Conservation (phyloP, 2,113 vertebrate species). For the Syrrhaptes paradoxus region DNA sequence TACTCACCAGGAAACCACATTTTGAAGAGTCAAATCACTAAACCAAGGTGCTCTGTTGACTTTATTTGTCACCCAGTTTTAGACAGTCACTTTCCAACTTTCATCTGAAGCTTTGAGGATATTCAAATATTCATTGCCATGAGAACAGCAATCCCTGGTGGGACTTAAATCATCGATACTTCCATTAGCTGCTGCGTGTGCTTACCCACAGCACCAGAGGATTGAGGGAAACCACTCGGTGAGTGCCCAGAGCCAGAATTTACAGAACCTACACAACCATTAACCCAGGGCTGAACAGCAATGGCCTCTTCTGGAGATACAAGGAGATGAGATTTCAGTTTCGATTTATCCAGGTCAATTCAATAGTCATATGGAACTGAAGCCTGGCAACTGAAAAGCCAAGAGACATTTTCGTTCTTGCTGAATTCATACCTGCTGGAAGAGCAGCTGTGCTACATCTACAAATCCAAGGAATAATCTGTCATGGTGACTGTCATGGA, state of each 20-base stretch:
- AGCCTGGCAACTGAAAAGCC: background rate
- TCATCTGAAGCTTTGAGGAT: background rate
- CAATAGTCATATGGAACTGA: background rate
- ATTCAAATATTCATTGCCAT: background rate
- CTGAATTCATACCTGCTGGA: background rate
- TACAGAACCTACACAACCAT: background rate
- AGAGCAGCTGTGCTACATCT: background rate
- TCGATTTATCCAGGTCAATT: background rate
- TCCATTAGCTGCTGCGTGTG: rapidly evolving
- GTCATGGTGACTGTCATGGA: background rate
- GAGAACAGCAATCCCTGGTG: background rate
- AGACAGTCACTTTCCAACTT: background rate
- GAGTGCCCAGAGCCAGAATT: background rate
- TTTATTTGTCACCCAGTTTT: background rate
- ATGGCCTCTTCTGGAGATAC: background rate
- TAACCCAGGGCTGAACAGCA: background rate
- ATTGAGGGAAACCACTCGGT: background rate
- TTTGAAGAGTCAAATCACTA: background rate
- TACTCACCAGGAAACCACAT: background rate
- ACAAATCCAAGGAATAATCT: background rate
- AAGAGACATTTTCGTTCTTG: background rate
- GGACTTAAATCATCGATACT: background rate
- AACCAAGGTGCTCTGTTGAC: background rate
- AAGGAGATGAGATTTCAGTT: background rate
- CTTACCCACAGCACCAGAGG: background rate